These are phyloP conservation scores for Dolichallabes microphthalmus DNA, from an alignment of 2,113 vertebrate species.

Conservation along the genomic window DNA sequence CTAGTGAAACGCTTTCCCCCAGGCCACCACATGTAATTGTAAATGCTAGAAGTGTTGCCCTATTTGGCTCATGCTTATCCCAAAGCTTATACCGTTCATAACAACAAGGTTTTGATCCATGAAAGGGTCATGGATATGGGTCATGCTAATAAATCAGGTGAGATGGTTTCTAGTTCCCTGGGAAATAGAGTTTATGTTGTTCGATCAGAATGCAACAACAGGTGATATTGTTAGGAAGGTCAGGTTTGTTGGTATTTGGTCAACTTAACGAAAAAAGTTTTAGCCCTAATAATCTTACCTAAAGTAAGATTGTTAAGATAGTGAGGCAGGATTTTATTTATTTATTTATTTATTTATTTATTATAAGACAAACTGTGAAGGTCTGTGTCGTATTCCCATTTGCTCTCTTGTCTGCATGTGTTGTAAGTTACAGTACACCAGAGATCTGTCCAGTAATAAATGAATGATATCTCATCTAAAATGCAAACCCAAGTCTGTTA, in stretches of 20 bases:
- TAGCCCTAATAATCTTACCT: neutral
- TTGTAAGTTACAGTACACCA: too few relatives aligned
- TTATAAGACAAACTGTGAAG: neutral
- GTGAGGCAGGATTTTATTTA: neutral
- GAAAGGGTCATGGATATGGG: neutral
- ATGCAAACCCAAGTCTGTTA: neutral
- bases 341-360: neutral
- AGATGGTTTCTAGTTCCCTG: neutral
- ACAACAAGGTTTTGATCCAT: neutral
- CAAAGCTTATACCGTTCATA: neutral
- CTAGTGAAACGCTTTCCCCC: neutral
- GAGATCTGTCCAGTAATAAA: neutral
- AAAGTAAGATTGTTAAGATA: neutral
- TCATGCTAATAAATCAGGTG: neutral
- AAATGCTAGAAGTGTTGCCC: neutral
- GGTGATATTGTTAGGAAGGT: neutral
- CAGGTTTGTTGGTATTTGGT: neutral
- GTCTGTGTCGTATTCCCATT: neutral
- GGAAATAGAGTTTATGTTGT: neutral
- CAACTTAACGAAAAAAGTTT: neutral
- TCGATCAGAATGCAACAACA: neutral
- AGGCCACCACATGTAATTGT: neutral
- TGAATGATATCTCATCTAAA: neutral
- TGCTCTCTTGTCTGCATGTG: neutral
- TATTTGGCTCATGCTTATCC: neutral